These are phyloP conservation scores for Nemapogon koenigi DNA, from an alignment of 2,888 invertebrate genomes.

Conservation along the genomic window DNA sequence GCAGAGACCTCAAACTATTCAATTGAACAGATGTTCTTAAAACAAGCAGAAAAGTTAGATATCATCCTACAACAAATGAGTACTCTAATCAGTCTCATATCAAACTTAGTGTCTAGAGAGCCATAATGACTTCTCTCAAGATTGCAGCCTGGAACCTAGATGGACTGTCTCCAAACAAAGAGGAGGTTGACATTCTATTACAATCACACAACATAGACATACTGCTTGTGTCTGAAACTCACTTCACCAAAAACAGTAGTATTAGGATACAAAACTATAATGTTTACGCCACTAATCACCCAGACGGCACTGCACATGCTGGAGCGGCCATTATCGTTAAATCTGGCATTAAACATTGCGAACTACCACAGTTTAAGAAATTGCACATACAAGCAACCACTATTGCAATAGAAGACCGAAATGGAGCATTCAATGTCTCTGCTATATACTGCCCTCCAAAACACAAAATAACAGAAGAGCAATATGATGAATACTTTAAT, in stretches of 20 bases:
- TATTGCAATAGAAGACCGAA: conserved; percentile 7
- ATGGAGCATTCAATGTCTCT: conserved; percentile 9
- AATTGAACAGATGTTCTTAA: conserved; percentile 12
- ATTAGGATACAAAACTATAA: conserved; percentile 11
- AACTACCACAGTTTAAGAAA: conserved; percentile 10
- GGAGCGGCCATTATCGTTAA: conserved; percentile 18
- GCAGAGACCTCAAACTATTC: not conserved
- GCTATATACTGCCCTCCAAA: conserved; percentile 13
- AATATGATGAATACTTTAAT: conserved; percentile 14
- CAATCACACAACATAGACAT: conserved; percentile 12
- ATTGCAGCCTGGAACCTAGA: conserved; percentile 19
- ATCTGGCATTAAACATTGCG: conserved; percentile 16
- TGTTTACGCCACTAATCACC: conserved; percentile 14
- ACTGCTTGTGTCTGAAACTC: conserved; percentile 17
- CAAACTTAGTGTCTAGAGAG: conserved; percentile 7
- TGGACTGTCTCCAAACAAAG: conserved; percentile 16
- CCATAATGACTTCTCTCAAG: not conserved
- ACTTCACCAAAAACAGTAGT: conserved; percentile 15
- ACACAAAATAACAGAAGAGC: conserved; percentile 12
- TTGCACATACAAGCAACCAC: conserved; percentile 16
- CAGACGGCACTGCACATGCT: conserved; percentile 18
- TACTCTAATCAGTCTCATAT: conserved; percentile 3
- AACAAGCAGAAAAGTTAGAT: conserved; percentile 15
- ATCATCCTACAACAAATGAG: conserved; percentile 17
- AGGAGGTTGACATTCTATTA: conserved; percentile 14